Percentiles rank a stretch among this genome's conserved stretches.
phyloP scores from a whole-genome alignment of 2,888 invertebrate genomes.

The Clivina fossor region DNA sequence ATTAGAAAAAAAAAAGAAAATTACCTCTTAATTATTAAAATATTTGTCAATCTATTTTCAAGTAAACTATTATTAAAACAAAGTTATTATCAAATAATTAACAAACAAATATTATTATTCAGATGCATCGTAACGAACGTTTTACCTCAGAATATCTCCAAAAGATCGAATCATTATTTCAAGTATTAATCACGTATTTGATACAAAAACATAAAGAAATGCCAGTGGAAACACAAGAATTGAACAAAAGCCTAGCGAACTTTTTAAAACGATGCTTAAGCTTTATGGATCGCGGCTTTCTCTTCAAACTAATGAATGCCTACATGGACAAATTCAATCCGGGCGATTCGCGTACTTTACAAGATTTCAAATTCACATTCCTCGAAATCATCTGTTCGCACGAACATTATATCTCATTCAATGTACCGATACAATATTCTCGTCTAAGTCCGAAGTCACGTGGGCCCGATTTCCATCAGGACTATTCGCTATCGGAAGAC shows the following conservation, averaged over 20 bases:
- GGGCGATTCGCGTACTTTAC: conserved; percentile 76
- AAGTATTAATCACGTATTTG: conserved; percentile 79
- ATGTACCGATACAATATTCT: conserved; percentile 78
- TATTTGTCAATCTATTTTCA: no score
- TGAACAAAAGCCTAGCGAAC: conserved; percentile 84
- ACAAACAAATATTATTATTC: no score
- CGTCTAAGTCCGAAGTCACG: conserved; percentile 60
- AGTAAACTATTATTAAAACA: no score
- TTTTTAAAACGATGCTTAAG: conserved; percentile 82
- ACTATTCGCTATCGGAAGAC: conserved; percentile 72
- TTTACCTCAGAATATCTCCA: conserved; percentile 81
- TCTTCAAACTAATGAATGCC: conserved; percentile 83
- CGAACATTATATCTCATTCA: conserved; percentile 92
- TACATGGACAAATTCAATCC: conserved; percentile 85
- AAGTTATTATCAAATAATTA: no score
- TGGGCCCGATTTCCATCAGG: conserved; percentile 57
- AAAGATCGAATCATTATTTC: conserved; percentile 77
- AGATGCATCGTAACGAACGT: conserved; percentile 89
- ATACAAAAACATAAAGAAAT: conserved; percentile 80
- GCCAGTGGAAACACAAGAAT: conserved; percentile 80
- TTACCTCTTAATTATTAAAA: no score
- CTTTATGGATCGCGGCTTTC: conserved; percentile 92
- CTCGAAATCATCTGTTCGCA: conserved; percentile 89
- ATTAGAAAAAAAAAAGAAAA: no score
- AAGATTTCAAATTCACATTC: conserved; percentile 91